These are phyloP conservation scores for Mormyrus proboscirostris DNA, from an alignment of 2,797 vertebrate genomes.

Conservation along the genomic window DNA sequence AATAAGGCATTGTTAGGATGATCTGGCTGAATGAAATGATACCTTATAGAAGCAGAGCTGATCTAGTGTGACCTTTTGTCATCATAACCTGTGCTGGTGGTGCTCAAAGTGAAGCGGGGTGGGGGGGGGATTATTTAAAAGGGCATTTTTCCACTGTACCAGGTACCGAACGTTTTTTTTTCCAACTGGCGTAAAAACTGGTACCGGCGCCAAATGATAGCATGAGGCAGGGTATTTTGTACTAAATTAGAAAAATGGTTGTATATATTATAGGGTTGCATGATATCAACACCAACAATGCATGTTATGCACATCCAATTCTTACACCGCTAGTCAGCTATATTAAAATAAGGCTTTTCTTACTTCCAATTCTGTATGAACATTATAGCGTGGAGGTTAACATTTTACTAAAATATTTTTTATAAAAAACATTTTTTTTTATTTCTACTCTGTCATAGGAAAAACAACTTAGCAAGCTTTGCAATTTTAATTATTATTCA, in stretches of 20 bases:
- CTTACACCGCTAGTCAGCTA: background rate
- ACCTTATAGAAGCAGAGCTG: background rate
- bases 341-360: background rate
- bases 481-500: background rate
- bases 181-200: background rate
- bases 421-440: too few species aligned
- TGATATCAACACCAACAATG: background rate
- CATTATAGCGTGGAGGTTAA: background rate
- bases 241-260: background rate
- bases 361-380: background rate
- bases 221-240: background rate
- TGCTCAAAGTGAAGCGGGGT: background rate
- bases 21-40: background rate
- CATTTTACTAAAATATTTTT: background rate
- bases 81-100: background rate
- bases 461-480: background rate
- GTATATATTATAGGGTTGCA: background rate
- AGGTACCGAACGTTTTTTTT: background rate
- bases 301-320: background rate
- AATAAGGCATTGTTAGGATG: background rate
- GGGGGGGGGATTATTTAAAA: background rate
- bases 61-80: background rate
- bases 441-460: background rate
- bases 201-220: background rate
- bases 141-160: background rate